These are phyloP conservation scores for Psilopsiagon aymara DNA, from an alignment of 2,113 vertebrate species.

Conservation along the genomic window DNA sequence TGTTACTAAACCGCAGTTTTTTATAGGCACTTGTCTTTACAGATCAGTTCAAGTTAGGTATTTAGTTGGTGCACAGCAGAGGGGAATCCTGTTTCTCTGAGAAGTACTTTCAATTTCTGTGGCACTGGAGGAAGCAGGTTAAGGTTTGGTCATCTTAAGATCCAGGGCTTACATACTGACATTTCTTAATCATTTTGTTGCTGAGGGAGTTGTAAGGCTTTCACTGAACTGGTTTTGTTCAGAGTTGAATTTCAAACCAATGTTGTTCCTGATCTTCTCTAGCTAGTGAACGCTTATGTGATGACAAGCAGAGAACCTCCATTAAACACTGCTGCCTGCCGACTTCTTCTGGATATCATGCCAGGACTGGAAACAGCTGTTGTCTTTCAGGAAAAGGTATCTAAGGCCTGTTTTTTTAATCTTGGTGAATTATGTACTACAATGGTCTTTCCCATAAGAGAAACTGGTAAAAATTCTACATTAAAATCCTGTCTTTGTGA, in stretches of 20 bases:
- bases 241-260: slow-evolving; percentile 23
- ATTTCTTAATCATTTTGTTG: neutral
- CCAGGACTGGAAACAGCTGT: slow-evolving; percentile 97
- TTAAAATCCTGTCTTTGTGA: neutral
- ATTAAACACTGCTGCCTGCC: slow-evolving; percentile 93
- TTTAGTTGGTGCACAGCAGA: neutral
- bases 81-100: neutral
- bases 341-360: slow-evolving; percentile 97
- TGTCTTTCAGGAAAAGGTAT: slow-evolving; percentile 97
- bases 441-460: neutral
- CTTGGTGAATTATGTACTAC: neutral
- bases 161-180: neutral
- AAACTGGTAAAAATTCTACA: neutral
- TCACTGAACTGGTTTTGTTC: slow-evolving; percentile 25
- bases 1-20: neutral
- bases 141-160: neutral
- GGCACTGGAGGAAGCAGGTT: neutral
- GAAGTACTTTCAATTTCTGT: neutral
- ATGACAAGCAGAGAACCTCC: slow-evolving; percentile 96
- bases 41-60: neutral
- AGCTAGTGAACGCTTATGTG: slow-evolving; percentile 97
- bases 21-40: neutral
- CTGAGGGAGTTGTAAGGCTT: neutral
- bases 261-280: slow-evolving; percentile 32
- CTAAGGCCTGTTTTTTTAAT: neutral